A percentile compares a stretch with the other conserved stretches of the same genome.
These are phyloP conservation scores for Cantharis rustica DNA, from an alignment of 2,888 invertebrate species.

Conservation along the genomic window DNA sequence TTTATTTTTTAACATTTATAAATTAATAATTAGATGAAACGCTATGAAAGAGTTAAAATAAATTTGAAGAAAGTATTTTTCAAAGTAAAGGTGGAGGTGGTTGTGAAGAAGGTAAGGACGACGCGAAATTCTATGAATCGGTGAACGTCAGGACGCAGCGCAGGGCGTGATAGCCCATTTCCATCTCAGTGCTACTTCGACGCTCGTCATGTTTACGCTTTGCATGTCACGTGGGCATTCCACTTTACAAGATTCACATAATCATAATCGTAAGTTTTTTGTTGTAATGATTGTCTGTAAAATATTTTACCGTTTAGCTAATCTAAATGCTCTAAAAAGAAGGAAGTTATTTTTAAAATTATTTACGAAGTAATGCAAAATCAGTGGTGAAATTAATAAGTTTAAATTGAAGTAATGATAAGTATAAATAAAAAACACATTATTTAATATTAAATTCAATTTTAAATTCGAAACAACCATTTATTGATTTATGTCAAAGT, in stretches of 20 bases:
- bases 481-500: neutral
- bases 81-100: neutral
- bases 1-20: too few species aligned
- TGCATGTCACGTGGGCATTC: conserved; percentile 51
- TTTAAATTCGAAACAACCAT: neutral
- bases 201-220: conserved; percentile 49
- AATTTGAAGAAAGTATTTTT: neutral
- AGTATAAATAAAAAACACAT: neutral
- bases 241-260: conserved; percentile 42
- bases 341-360: neutral
- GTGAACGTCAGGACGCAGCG: conserved; percentile 30
- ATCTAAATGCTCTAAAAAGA: neutral
- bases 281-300: neutral
- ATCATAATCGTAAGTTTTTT: conserved; percentile 36
- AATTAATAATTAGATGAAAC: neutral
- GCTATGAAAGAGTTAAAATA: neutral
- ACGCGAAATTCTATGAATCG: conserved; percentile 25
- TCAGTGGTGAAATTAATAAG: neutral
- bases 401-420: neutral
- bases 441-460: neutral
- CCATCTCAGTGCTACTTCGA: conserved; percentile 35
- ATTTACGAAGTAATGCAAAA: neutral
- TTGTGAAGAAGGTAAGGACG: conserved; percentile 9
- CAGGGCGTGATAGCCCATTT: conserved; percentile 28
- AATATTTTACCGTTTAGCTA: neutral